phyloP scores from a whole-genome alignment of 1,140 invertebrate genomes.

The silkworm (Bombyx mori) region DNA sequence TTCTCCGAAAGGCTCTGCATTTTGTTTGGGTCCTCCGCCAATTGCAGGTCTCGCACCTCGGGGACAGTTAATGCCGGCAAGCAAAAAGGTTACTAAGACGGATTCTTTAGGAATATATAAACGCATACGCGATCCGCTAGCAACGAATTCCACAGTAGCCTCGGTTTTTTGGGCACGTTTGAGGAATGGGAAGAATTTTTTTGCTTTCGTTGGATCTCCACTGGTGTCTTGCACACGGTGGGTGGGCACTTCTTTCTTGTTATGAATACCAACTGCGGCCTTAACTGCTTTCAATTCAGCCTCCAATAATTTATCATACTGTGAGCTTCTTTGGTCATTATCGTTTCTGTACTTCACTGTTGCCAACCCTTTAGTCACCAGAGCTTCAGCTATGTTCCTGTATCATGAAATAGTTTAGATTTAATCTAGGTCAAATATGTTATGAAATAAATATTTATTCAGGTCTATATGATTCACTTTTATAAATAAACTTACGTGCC shows the following conservation, averaged over 20 bases:
- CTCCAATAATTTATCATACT: conserved; percentile 93
- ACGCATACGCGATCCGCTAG: conserved; percentile 92
- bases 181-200: conserved; percentile 92
- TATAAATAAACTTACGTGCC: conserved; percentile 77
- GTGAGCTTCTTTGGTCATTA: conserved; percentile 95
- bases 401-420: conserved; percentile 21
- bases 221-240: conserved; percentile 92
- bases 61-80: conserved; percentile 87
- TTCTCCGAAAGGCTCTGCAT: conserved; percentile 92
- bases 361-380: conserved; percentile 93
- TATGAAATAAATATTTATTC: conserved; percentile 2
- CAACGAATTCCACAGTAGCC: conserved; percentile 95
- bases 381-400: conserved; percentile 94
- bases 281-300: conserved; percentile 95
- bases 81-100: conserved; percentile 93
- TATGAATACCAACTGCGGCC: conserved; percentile 84
- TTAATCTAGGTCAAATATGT: background rate
- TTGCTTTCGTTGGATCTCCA: conserved; percentile 88
- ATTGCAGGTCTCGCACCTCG: conserved; percentile 82
- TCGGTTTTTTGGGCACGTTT: conserved; percentile 89
- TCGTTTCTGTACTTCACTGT: conserved; percentile 93
- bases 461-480: background rate
- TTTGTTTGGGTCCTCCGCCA: conserved; percentile 76
- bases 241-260: conserved; percentile 87
- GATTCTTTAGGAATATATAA: conserved; percentile 96